Conservation (phyloP, 2,113 vertebrate species). For the Noturus placidus region DNA sequence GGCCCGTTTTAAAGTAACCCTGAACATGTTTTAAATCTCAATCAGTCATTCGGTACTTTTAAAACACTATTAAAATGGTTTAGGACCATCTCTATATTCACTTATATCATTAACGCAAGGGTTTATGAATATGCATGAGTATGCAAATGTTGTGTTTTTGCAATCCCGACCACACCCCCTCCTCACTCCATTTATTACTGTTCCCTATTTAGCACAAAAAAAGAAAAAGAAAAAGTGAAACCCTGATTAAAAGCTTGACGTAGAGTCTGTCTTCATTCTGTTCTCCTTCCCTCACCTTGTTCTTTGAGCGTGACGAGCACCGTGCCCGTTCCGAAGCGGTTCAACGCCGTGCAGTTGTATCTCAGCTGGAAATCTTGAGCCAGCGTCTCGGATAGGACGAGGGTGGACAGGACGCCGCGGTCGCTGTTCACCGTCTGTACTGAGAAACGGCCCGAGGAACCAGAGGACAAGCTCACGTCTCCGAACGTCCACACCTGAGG, state of each 20-base stretch:
- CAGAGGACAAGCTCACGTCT: constrained; percentile 76
- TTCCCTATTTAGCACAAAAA: too few species aligned
- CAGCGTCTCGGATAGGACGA: constrained; percentile 81
- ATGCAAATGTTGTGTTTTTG: background rate
- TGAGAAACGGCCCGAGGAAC: constrained; percentile 80
- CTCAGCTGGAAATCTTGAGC: constrained; percentile 77
- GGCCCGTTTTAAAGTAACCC: constrained; percentile 19
- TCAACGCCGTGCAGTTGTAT: constrained; percentile 90
- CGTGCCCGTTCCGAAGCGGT: constrained; percentile 80
- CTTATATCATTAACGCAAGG: background rate
- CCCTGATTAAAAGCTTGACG: background rate
- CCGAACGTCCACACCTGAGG: constrained; percentile 87
- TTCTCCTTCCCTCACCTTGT: constrained; percentile 70
- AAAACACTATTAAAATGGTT: background rate
- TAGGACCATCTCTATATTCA: background rate
- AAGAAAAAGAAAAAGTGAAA: background rate
- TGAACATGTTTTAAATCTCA: background rate
- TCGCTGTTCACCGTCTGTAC: constrained; percentile 79
- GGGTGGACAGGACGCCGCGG: constrained; percentile 77
- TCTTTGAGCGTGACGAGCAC: constrained; percentile 76
- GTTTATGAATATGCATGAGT: background rate
- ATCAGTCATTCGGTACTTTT: background rate
- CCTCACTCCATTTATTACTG: background rate
- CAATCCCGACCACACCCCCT: background rate
- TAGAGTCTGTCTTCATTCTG: background rate